A percentile compares a stretch with the other conserved stretches of the same genome.
Evolutionary conservation across 2,888 invertebrate species (phyloP).

Genomic region (Gonocerus acuteangulatus): DNA sequence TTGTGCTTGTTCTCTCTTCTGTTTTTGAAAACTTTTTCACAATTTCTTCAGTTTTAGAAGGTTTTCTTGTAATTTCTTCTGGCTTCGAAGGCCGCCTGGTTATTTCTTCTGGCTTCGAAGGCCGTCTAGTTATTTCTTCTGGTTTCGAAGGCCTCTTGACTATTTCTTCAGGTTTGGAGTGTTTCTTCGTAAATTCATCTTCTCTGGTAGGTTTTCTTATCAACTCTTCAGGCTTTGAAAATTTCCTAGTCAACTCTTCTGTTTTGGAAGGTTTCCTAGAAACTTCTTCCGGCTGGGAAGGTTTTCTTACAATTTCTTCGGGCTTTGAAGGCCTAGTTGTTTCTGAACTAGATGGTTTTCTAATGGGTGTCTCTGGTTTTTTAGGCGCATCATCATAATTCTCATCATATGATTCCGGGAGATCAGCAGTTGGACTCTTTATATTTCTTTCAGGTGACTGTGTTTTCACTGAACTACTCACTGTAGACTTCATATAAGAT

Average conservation of each 20-base stretch:
- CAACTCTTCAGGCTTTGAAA: background rate
- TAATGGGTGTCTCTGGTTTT: slow-evolving; percentile 9
- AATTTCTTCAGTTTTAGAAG: slow-evolving; percentile 3
- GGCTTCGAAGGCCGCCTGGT: background rate
- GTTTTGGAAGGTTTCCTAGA: slow-evolving; percentile 15
- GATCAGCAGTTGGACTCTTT: background rate
- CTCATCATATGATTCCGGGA: background rate
- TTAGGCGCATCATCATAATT: background rate
- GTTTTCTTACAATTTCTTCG: background rate
- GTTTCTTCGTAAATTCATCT: background rate
- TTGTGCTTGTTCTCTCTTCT: slow-evolving; percentile 1
- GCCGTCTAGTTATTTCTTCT: slow-evolving; percentile 21
- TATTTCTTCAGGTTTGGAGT: background rate
- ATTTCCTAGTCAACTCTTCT: slow-evolving; percentile 1
- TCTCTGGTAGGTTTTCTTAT: slow-evolving; percentile 15
- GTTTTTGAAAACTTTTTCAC: slow-evolving; percentile 11
- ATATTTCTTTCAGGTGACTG: slow-evolving; percentile 28
- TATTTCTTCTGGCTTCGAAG: slow-evolving; percentile 14
- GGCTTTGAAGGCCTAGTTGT: background rate
- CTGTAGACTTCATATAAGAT: slow-evolving; percentile 26
- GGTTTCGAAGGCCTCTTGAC: background rate
- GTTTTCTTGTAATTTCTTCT: slow-evolving; percentile 14
- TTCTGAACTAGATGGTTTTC: background rate
- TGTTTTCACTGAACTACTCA: slow-evolving; percentile 22
- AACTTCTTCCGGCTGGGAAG: background rate